Evolutionary conservation across 35 echinoderm and acorn worm genomes (phyloP).

Genomic region (Acanthaster planci): DNA sequence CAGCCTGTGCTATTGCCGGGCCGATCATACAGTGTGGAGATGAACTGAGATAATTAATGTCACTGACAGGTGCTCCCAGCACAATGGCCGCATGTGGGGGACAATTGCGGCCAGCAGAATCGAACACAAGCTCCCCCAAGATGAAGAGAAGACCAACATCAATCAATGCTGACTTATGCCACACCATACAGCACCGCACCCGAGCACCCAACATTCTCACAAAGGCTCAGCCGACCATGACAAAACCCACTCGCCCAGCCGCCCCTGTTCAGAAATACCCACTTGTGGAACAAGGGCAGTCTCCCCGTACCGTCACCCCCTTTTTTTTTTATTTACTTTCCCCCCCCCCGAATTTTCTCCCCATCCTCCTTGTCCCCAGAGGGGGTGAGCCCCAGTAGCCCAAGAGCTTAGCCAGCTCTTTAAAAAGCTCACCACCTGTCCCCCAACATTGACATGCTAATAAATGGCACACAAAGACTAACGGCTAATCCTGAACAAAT

Average conservation of each 20-base stretch:
- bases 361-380: neutral
- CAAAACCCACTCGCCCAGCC: neutral
- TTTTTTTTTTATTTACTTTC: too few species aligned
- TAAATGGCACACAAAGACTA: slow-evolving; percentile 29
- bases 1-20: too few species aligned
- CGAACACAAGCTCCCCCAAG: neutral
- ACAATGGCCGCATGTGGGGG: too few species aligned
- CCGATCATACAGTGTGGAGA: too few species aligned
- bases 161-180: slow-evolving; percentile 1
- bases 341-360: too few species aligned
- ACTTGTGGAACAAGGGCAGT: neutral
- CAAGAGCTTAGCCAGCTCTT: slow-evolving; percentile 17
- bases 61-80: too few species aligned
- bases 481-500: slow-evolving; percentile 20
- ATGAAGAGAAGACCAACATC: neutral
- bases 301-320: too few species aligned
- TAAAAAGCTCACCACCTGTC: slow-evolving; percentile 14
- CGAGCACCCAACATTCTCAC: too few species aligned
- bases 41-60: too few species aligned
- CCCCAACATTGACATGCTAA: slow-evolving; percentile 15
- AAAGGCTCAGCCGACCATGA: neutral
- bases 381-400: neutral
- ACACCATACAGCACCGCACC: neutral
- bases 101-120: too few species aligned
- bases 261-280: neutral